Evolutionary conservation across 2,888 invertebrate species (phyloP).

Genomic region (Lithophane socia): DNA sequence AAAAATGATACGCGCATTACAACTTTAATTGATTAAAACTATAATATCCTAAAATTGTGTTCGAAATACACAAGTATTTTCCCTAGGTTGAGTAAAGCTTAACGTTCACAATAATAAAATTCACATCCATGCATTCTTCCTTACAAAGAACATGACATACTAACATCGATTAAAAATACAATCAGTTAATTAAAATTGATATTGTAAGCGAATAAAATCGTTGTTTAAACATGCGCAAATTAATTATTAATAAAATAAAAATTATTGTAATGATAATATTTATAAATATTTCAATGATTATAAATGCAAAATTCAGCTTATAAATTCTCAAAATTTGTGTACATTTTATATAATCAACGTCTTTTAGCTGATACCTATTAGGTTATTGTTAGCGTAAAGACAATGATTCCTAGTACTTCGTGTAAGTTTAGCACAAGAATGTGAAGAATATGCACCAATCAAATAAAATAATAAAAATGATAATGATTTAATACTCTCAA

Average conservation of each 20-base stretch:
- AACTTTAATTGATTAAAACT: slow-evolving; percentile 38
- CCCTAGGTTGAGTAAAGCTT: slow-evolving; percentile 63
- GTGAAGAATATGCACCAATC: slow-evolving; percentile 41
- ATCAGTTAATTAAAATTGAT: slow-evolving; percentile 84
- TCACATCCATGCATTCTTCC: slow-evolving; percentile 77
- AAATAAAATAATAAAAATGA: not conserved
- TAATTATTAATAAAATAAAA: slow-evolving; percentile 72
- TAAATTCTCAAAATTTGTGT: slow-evolving; percentile 61
- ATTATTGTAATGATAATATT: slow-evolving; percentile 65
- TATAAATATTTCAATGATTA: slow-evolving; percentile 76
- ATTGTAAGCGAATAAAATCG: slow-evolving; percentile 84
- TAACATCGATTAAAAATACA: slow-evolving; percentile 70
- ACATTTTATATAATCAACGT: slow-evolving; percentile 64
- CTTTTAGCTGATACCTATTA: slow-evolving; percentile 8
- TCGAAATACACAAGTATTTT: slow-evolving; percentile 19
- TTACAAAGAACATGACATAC: slow-evolving; percentile 67
- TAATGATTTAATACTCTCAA: slow-evolving; percentile 25
- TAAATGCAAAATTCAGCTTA: slow-evolving; percentile 83
- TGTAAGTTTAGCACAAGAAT: slow-evolving; percentile 25
- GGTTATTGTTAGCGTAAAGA: slow-evolving; percentile 5
- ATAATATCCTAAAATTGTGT: slow-evolving; percentile 49
- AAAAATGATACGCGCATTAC: slow-evolving; percentile 1
- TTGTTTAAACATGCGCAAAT: slow-evolving; percentile 80
- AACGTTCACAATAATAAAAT: slow-evolving; percentile 68
- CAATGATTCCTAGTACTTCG: not conserved